Conservation (phyloP, 1,140 invertebrate genomes). For the Andricus grossulariae region DNA sequence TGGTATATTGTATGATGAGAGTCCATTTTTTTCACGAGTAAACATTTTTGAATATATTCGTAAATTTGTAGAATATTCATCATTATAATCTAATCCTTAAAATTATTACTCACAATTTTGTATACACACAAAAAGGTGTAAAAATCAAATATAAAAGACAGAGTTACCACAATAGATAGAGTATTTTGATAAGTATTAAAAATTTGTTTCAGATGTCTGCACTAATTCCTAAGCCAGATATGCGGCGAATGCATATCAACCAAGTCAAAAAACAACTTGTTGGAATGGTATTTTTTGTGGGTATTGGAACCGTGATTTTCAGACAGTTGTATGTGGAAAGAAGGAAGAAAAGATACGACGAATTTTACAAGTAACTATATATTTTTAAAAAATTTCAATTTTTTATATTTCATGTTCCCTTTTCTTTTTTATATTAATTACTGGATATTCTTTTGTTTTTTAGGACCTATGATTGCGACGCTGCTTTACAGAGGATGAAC, state of each 20-base stretch:
- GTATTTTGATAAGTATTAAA: not conserved
- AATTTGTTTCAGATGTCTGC: conserved; percentile 54
- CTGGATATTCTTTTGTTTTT: conserved; percentile 9
- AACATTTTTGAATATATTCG: too few relatives aligned
- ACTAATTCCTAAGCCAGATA: conserved; percentile 69
- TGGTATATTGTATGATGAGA: too few relatives aligned
- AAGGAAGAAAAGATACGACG: conserved; percentile 69
- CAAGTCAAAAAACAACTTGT: conserved; percentile 66
- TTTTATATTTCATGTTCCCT: conserved; percentile 19
- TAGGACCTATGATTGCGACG: conserved; percentile 71
- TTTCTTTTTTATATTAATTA: conserved; percentile 13
- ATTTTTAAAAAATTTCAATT: conserved; percentile 19
- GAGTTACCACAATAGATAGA: too few relatives aligned
- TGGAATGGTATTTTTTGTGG: conserved; percentile 47
- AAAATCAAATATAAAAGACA: not conserved
- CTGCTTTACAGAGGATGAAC: conserved; percentile 72
- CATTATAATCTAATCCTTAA: too few relatives aligned
- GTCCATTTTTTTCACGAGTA: too few relatives aligned
- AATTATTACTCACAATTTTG: too few relatives aligned
- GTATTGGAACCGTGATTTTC: conserved; percentile 46
- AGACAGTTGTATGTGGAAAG: conserved; percentile 67
- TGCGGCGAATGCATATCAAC: conserved; percentile 69
- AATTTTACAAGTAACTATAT: conserved; percentile 75
- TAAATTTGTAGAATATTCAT: too few relatives aligned
- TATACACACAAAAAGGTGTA: too few relatives aligned